Percentiles rank a stretch among this genome's conserved stretches.
These are phyloP conservation scores for Trachelus troglodyta DNA, from an alignment of 2,888 invertebrate genomes.

Conservation along the genomic window DNA sequence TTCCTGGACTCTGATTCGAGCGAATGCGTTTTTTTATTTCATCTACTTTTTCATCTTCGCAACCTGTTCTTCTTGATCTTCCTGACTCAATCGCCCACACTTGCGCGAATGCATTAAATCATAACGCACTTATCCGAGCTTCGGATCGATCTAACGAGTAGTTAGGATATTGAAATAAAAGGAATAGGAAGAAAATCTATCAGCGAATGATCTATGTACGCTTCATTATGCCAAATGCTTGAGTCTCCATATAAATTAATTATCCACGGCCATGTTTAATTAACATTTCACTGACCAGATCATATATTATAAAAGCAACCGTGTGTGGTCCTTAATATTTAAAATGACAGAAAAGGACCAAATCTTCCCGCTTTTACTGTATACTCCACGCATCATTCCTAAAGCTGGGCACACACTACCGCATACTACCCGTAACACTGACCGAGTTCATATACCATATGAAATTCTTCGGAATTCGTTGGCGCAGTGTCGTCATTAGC, in stretches of 20 bases:
- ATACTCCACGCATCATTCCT: too few species aligned
- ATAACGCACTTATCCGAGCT: slow-evolving; percentile 32
- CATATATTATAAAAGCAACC: not conserved
- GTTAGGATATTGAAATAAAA: slow-evolving; percentile 23
- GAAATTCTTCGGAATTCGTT: too few species aligned
- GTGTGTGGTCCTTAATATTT: not conserved
- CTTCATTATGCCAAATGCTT: not conserved
- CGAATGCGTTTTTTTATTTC: too few species aligned
- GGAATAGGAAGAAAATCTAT: slow-evolving; percentile 5
- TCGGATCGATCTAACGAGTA: slow-evolving; percentile 39
- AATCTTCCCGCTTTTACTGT: too few species aligned
- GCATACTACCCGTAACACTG: too few species aligned
- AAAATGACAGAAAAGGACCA: not conserved
- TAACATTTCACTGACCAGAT: not conserved
- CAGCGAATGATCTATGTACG: too few species aligned
- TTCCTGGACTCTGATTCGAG: too few species aligned
- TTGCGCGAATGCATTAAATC: slow-evolving; percentile 36
- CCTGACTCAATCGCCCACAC: slow-evolving; percentile 25
- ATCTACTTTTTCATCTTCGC: slow-evolving; percentile 11
- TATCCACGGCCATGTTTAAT: not conserved
- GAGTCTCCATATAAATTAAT: not conserved
- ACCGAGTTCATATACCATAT: too few species aligned
- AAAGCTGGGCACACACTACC: too few species aligned
- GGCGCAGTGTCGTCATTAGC: too few species aligned
- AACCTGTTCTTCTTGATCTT: slow-evolving; percentile 18